These are phyloP conservation scores for Leptothorax acervorum DNA, from an alignment of 2,888 invertebrate species.

Conservation along the genomic window DNA sequence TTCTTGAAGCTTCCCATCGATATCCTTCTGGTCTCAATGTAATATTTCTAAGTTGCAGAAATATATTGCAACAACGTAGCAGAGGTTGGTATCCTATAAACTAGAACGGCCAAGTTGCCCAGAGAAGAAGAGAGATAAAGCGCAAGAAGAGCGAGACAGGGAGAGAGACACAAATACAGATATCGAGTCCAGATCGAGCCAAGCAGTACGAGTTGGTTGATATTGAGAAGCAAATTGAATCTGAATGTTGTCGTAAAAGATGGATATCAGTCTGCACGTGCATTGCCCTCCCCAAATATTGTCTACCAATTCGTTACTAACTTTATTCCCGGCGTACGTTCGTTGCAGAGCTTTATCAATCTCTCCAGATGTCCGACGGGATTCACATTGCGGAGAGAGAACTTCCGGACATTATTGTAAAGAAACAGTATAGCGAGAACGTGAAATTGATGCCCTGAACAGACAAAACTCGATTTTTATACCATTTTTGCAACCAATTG, in stretches of 20 bases:
- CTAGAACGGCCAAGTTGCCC: constrained; percentile 40
- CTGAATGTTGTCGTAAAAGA: constrained; percentile 80
- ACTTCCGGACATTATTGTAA: constrained; percentile 56
- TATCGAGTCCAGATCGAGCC: constrained; percentile 58
- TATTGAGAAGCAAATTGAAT: constrained; percentile 81
- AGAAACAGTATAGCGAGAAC: constrained; percentile 26
- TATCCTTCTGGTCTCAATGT: constrained; percentile 59
- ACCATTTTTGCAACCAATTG: background rate
- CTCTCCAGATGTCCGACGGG: constrained; percentile 58
- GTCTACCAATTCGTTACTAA: constrained; percentile 77
- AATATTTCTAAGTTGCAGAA: constrained; percentile 75
- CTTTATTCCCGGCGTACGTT: constrained; percentile 58
- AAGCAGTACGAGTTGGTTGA: constrained; percentile 72
- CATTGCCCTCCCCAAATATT: constrained; percentile 65
- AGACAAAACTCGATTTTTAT: background rate
- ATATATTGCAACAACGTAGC: constrained; percentile 70
- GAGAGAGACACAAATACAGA: constrained; percentile 36
- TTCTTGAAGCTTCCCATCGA: constrained; percentile 52
- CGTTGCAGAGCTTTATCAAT: constrained; percentile 68
- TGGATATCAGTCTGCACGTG: constrained; percentile 77
- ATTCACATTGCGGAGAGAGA: constrained; percentile 44
- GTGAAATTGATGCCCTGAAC: constrained; percentile 19
- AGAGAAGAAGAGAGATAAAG: constrained; percentile 16
- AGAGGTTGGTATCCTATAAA: constrained; percentile 65
- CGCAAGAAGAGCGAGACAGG: background rate